Base-by-base conservation (phyloP, 2,888 invertebrate genomes). In the Lacanobia oleracea region DNA sequence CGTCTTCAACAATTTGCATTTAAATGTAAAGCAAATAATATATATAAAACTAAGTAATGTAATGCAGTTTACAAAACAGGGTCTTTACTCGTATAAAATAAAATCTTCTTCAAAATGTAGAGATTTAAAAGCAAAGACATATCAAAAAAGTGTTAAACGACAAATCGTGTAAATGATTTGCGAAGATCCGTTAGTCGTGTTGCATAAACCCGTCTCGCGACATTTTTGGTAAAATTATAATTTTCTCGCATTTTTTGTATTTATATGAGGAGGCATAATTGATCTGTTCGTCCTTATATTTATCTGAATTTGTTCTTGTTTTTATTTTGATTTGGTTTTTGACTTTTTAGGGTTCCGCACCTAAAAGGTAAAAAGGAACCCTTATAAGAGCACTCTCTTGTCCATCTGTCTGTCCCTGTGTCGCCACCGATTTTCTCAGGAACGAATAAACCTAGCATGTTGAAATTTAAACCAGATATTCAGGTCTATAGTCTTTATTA, bases 121-220 rank as follows among this genome's bases (percentile, higher is more conserved):
- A 67, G 27, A 69, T 54, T 60, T 23, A 67, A 71, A 67, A 75
- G 53, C 75, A 68, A 73, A 76, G 82, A 71, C 62, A 67, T 66
- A 80, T 85, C 71, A 84, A 76, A 70, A 83, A 80, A 79, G 86
- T 88, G 86, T 82, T 89, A 88, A 89, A 83, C 75, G 78, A 83
- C 71, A 86, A 81, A 83, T 84, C 83, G 74, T 86, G 88, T 75
- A 79, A 81, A 57, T 68, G 68, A 77, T 79, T 80, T 67, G 72
- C 72, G 60, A 53, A 82, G 75, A 80, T 79, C 83, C 83, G 85
- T 87, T 85, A 86, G 33, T 69, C 50, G 60, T 63, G 57, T 76
- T 78, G 70, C 67, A 67, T 65, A 76, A 79, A 81, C 81, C 76
- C 56, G 83, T 76, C 66, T n/a, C 63, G 43, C 72, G 60, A 59